Percentiles rank a stretch among this genome's conserved stretches.
Evolutionary conservation across 2,797 vertebrate genomes (phyloP).

Genomic region (Sebastes baramenuke): DNA sequence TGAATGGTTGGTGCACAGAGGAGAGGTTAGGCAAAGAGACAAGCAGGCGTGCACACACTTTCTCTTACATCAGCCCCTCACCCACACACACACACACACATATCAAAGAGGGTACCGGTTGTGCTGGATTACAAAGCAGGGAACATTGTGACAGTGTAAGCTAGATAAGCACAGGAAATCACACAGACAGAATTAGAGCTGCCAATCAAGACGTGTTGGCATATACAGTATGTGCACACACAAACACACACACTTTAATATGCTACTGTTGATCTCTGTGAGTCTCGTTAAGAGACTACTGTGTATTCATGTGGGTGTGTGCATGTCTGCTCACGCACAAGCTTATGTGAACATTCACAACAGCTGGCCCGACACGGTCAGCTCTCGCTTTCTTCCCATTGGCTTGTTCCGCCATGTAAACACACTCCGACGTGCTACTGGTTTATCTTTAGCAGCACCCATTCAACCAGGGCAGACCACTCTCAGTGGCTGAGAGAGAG

Average conservation of each 20-base stretch:
- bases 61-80: conserved; percentile 44
- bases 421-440: conserved; percentile 58
- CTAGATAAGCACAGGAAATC: conserved; percentile 55
- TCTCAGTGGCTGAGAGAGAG: conserved; percentile 8
- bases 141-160: conserved; percentile 56
- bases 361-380: conserved; percentile 67
- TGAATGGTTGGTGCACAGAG: conserved; percentile 44
- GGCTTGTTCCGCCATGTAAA: conserved; percentile 63
- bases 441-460: conserved; percentile 76
- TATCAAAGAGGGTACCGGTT: conserved; percentile 47
- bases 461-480: conserved; percentile 58
- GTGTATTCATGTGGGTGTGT: conserved; percentile 17
- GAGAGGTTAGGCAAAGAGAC: conserved; percentile 54
- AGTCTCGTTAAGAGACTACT: conserved; percentile 17
- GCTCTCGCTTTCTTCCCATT: conserved; percentile 52
- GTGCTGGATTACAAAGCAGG: conserved; percentile 66
- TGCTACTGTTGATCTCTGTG: conserved; percentile 38
- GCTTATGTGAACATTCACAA: conserved; percentile 65
- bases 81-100: conserved; percentile 19
- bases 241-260: conserved; percentile 21
- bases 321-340: conserved; percentile 1
- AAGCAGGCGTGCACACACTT: conserved; percentile 24
- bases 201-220: conserved; percentile 51
- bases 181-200: conserved; percentile 66
- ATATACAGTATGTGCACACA: conserved; percentile 11